Conservation (phyloP, 2,888 invertebrate genomes). For the Pomacea canaliculata region DNA sequence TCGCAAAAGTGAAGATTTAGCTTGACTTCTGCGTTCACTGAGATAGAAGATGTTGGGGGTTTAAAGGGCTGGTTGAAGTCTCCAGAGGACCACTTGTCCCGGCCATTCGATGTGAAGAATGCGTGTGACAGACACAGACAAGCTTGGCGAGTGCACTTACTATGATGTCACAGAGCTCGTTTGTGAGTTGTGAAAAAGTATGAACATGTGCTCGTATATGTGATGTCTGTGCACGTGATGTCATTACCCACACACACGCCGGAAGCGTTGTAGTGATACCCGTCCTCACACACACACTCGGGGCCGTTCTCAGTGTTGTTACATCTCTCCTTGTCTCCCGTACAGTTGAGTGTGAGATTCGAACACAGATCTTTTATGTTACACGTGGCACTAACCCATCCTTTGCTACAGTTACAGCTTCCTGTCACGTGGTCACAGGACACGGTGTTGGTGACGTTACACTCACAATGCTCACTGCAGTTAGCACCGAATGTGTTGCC, state of each 20-base stretch:
- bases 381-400: conserved; percentile 25
- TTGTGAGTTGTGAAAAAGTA: too few relatives aligned
- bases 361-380: conserved; percentile 12
- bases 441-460: conserved; percentile 7
- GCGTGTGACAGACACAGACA: too few relatives aligned
- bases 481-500: not conserved
- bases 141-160: too few relatives aligned
- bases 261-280: conserved; percentile 2
- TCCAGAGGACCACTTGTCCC: too few relatives aligned
- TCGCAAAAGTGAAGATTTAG: too few relatives aligned
- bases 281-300: conserved; percentile 8
- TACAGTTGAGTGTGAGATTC: not conserved
- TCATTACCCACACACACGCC: not conserved
- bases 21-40: too few relatives aligned
- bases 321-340: conserved; percentile 2
- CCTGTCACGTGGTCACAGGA: conserved; percentile 7
- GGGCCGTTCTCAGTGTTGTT: conserved; percentile 15
- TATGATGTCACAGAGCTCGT: too few relatives aligned
- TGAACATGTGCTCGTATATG: too few relatives aligned
- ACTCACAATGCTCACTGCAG: not conserved
- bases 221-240: too few relatives aligned
- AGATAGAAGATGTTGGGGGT: too few relatives aligned
- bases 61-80: too few relatives aligned
- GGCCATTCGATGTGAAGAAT: too few relatives aligned
- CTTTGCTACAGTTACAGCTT: conserved; percentile 23